These are phyloP conservation scores for Drosophila seguyi DNA, from an alignment of 1,140 invertebrate species.

Conservation along the genomic window DNA sequence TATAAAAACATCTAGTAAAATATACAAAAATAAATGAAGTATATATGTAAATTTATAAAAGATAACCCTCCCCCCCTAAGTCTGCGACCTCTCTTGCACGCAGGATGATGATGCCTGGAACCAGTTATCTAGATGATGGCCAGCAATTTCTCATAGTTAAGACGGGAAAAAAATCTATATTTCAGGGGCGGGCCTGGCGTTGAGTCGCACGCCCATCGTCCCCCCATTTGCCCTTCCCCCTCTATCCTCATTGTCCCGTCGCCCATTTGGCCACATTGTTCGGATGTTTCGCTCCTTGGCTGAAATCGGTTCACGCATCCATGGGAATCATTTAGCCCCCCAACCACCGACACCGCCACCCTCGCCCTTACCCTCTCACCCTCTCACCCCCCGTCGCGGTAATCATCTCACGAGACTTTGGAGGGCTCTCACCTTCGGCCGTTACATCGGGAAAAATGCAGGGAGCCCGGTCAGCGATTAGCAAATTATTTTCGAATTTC, in stretches of 20 bases:
- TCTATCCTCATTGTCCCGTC: neutral
- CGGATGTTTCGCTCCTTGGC: conserved; percentile 22
- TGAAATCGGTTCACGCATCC: conserved; percentile 24
- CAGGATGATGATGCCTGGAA: conserved; percentile 9
- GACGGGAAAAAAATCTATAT: conserved; percentile 17
- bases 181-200: conserved; percentile 22
- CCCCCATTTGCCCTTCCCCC: neutral
- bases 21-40: neutral
- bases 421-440: conserved; percentile 12
- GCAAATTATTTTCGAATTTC: conserved; percentile 8
- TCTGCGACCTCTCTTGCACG: neutral
- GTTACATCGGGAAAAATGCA: conserved; percentile 10
- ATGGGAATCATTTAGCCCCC: conserved; percentile 12
- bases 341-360: neutral
- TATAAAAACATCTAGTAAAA: no score
- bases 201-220: conserved; percentile 16
- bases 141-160: conserved; percentile 32
- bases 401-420: conserved; percentile 14
- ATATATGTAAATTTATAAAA: neutral
- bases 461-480: neutral
- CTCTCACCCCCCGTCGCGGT: neutral
- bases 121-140: conserved; percentile 32
- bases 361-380: no score
- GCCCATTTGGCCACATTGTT: conserved; percentile 14
- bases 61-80: no score